Evolutionary conservation across 2,888 invertebrate species (phyloP).

Genomic region (Temnothorax unifasciatus): DNA sequence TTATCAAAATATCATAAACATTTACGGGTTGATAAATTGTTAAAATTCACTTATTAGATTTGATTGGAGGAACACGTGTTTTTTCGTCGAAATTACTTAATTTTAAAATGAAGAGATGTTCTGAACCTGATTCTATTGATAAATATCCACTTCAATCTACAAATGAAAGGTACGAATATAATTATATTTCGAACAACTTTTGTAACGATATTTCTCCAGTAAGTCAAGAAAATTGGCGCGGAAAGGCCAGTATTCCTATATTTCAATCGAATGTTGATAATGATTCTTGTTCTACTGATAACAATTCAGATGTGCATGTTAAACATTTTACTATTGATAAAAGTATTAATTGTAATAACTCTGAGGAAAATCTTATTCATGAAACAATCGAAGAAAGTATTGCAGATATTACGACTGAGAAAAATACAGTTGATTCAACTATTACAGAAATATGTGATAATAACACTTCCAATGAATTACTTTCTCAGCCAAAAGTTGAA

Average conservation of each 20-base stretch:
- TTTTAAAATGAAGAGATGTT: neutral
- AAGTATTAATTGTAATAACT: neutral
- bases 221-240: conserved; percentile 8
- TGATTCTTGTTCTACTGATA: neutral
- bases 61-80: neutral
- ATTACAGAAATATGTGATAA: neutral
- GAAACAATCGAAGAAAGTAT: neutral
- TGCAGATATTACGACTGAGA: neutral
- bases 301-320: neutral
- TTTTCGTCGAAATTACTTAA: neutral
- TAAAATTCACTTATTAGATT: neutral
- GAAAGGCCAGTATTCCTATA: neutral
- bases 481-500: neutral
- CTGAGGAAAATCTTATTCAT: neutral
- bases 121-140: neutral
- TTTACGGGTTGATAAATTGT: conserved; percentile 2
- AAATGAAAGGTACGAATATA: neutral
- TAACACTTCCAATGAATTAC: neutral
- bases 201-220: neutral
- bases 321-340: neutral
- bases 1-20: conserved; percentile 9
- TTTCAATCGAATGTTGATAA: neutral
- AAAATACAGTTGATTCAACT: neutral
- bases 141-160: neutral
- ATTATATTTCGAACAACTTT: neutral